Evolutionary conservation across 2,113 vertebrate species (phyloP), one percentile per base, ranked within the genome.

Genomic region (Dasyornis broadbenti): DNA sequence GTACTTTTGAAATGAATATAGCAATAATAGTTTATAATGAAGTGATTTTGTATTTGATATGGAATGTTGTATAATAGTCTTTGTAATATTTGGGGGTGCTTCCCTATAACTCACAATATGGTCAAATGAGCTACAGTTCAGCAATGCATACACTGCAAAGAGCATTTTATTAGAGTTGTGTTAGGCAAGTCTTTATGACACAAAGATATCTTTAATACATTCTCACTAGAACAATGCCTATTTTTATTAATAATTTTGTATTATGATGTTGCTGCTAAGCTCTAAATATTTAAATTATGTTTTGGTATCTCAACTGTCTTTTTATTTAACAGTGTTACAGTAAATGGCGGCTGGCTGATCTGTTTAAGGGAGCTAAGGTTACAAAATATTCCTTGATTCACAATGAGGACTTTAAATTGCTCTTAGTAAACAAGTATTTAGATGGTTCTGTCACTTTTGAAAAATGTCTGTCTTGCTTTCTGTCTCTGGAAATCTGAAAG

Each of bases 11-110:
- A 93, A 59, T 73, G 1, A 83, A 75, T 92, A 81, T 85, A 85
- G 88, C 84, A 97, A 89, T 94, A 93, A 89, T 35, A 86, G 53
- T 94, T 90, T 69, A 44, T 82, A 84, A 86, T 86, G 40, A 94
- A 87, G 71, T 86, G 61, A 80, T 70, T 70, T 70, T 93, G 60
- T 66, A 90, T 92, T 92, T 83, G 20, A 57, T 90, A 53, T 90
- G 68, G 50, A 87, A 95, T 90, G 49, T 78, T 97, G 23, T 73
- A 18, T 44, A 82, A 79, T 68, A 70, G 24, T 76, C 70, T 96
- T 91, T 88, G 37, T 92, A 92, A 78, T 66, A 31, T 39, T 35
- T 54, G n/a, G 17, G 28, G 22, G 4, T n/a, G 19, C 13, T 64
- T 27, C 35, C 54, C 39, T 61, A 11, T 86, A 86, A 82, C 37